Evolutionary conservation across 2,888 invertebrate genomes (phyloP).

Genomic region (Aricia artaxerxes): DNA sequence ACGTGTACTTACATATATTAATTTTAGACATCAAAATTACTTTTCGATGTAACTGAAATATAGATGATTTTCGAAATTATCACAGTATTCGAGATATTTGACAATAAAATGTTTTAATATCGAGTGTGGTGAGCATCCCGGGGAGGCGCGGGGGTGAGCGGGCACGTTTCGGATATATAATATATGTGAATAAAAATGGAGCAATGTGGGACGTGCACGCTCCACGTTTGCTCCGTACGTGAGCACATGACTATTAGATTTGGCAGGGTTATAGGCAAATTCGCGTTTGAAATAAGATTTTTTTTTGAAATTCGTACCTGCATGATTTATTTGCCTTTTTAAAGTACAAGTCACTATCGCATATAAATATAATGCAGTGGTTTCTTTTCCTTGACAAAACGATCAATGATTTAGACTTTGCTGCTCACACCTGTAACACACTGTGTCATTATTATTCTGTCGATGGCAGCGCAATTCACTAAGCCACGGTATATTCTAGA

Average conservation of each 20-base stretch:
- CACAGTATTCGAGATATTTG: background rate
- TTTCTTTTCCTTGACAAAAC: too few relatives aligned
- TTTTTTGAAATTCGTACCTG: background rate
- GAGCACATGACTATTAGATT: constrained; percentile 19
- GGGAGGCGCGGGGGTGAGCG: background rate
- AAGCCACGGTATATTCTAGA: background rate
- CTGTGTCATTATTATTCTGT: too few relatives aligned
- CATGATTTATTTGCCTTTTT: background rate
- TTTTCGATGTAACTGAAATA: background rate
- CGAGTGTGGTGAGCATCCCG: background rate
- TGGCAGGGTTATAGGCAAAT: constrained; percentile 12
- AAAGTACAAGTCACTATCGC: background rate
- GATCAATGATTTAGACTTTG: too few relatives aligned
- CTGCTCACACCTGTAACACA: too few relatives aligned
- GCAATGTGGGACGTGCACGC: constrained; percentile 4
- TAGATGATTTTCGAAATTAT: background rate
- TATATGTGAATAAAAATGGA: constrained; percentile 25
- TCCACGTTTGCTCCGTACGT: constrained; percentile 18
- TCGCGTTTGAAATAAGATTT: background rate
- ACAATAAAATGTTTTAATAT: constrained; percentile 11
- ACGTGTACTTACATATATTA: too few relatives aligned
- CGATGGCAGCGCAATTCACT: background rate
- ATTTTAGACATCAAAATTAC: too few relatives aligned
- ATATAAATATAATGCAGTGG: background rate
- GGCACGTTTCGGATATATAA: constrained; percentile 1